These are phyloP conservation scores for Pinctada fucata DNA, from an alignment of 2,888 invertebrate genomes.

Conservation along the genomic window DNA sequence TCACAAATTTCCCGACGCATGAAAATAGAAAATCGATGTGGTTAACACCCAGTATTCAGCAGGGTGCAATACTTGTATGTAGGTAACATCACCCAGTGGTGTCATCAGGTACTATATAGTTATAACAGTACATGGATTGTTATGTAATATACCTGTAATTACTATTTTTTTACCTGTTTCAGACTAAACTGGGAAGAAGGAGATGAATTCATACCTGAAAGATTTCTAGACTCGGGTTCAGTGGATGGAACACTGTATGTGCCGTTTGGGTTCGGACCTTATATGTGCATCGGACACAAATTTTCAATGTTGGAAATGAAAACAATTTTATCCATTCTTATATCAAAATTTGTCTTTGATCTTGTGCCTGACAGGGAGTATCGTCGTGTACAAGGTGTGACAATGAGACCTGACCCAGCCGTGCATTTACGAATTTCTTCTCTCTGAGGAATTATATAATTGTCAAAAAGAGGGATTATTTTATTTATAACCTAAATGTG, in stretches of 20 bases:
- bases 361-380: constrained; percentile 56
- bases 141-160: too few relatives aligned
- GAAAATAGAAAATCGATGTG: too few relatives aligned
- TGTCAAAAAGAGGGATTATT: too few relatives aligned
- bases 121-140: too few relatives aligned
- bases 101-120: too few relatives aligned
- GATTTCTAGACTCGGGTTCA: constrained; percentile 55
- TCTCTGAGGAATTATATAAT: too few relatives aligned
- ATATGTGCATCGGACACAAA: constrained; percentile 72
- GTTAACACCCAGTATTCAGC: too few relatives aligned
- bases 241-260: constrained; percentile 54
- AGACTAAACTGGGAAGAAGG: constrained; percentile 66
- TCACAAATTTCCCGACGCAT: too few relatives aligned
- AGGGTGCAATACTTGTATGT: too few relatives aligned
- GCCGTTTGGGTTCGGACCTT: constrained; percentile 68
- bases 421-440: constrained; percentile 41
- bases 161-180: background rate
- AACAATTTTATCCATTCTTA: constrained; percentile 56
- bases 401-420: constrained; percentile 62
- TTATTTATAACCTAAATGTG: too few relatives aligned
- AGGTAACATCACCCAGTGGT: too few relatives aligned
- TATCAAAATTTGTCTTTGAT: constrained; percentile 58
- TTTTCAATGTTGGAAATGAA: constrained; percentile 70
- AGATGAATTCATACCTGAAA: constrained; percentile 63
- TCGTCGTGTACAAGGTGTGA: constrained; percentile 50